Evolutionary conservation across 1,140 invertebrate genomes (phyloP).

Genomic region (Parapsyche elsis): DNA sequence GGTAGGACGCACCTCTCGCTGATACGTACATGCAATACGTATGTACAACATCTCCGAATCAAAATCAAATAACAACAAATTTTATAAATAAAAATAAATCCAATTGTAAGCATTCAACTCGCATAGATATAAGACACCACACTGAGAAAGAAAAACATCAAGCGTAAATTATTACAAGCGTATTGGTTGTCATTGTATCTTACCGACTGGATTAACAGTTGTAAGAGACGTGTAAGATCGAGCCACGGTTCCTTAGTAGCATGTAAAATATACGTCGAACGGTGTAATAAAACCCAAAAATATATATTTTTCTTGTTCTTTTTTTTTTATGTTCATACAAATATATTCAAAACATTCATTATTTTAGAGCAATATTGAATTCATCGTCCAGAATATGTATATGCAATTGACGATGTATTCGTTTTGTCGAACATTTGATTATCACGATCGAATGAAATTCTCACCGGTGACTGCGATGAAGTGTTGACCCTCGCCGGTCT

Average conservation of each 20-base stretch:
- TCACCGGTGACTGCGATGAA: constrained; percentile 54
- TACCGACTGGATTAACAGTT: constrained; percentile 54
- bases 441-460: not conserved
- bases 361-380: too few species aligned
- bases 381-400: not conserved
- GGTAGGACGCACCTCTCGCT: not conserved
- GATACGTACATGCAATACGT: not conserved
- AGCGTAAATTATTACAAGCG: not conserved
- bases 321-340: too few species aligned
- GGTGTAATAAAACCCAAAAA: constrained; percentile 1
- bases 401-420: constrained; percentile 4
- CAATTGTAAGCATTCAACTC: not conserved
- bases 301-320: too few species aligned
- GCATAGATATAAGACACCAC: not conserved
- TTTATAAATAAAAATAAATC: not conserved
- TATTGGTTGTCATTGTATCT: constrained; percentile 29
- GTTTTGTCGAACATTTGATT: not conserved
- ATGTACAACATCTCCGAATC: too few species aligned
- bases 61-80: too few species aligned
- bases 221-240: constrained; percentile 54
- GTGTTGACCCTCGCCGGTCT: constrained; percentile 49
- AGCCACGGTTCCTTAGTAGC: constrained; percentile 54
- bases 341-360: too few species aligned
- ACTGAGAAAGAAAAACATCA: not conserved
- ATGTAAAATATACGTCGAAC: constrained; percentile 42